phyloP scores from a whole-genome alignment of 1,140 invertebrate species.

The Leptonema lineaticorne region DNA sequence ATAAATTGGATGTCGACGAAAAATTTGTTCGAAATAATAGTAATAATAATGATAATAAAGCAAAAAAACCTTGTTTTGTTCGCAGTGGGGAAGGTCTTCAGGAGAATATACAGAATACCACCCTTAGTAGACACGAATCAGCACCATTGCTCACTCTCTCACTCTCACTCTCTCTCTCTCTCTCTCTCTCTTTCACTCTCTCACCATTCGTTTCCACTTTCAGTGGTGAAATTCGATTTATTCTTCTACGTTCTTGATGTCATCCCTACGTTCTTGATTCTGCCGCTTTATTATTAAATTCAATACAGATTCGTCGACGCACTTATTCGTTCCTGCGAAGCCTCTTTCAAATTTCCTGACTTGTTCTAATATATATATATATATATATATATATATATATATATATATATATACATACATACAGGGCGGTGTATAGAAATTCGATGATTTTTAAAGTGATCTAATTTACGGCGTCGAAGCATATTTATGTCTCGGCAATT shows the following conservation, averaged over 20 bases:
- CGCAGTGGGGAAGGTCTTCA: neutral
- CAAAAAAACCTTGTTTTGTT: conserved; percentile 7
- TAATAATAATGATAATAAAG: conserved; percentile 7
- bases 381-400: neutral
- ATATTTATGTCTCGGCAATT: no score
- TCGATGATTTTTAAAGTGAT: no score
- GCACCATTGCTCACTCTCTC: no score
- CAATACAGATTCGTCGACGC: neutral
- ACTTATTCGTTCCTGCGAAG: conserved; percentile 4
- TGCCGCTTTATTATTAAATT: conserved; percentile 12
- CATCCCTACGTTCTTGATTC: conserved; percentile 7
- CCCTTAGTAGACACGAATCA: no score
- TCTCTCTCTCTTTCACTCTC: no score
- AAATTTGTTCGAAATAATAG: conserved; percentile 7
- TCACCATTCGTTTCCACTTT: neutral
- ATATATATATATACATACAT: no score
- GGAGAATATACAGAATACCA: no score
- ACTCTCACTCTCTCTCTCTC: no score
- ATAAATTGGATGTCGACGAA: conserved; percentile 9
- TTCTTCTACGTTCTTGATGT: conserved; percentile 7
- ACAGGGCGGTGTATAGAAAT: no score
- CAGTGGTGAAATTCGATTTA: conserved; percentile 10
- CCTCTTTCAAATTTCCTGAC: conserved; percentile 15
- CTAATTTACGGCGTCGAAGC: no score
- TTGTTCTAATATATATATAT: conserved; percentile 7